Evolutionary conservation across 2,888 invertebrate genomes (phyloP), one percentile per base, ranked within the genome.

Genomic region (Nomada fabriciana): DNA sequence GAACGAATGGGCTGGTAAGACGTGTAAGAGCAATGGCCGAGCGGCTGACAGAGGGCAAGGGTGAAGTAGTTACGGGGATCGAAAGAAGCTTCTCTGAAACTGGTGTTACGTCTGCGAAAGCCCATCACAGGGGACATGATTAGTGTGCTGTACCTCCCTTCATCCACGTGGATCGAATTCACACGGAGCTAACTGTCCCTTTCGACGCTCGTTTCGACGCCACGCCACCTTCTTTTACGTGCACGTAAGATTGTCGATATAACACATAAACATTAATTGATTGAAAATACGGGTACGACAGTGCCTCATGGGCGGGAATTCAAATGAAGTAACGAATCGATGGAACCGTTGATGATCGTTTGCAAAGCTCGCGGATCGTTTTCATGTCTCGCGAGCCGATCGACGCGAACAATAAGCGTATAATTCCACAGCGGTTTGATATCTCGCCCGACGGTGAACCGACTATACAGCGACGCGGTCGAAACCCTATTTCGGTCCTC

Each of bases 81-180:
- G 83, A 81, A 71, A 82, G 72, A 88, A 88, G 84, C 84, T 82
- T 80, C 77, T 57, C 43, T 74, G 80, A 75, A 83, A 86, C 80
- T 87, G 82, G 50, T 60, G 59, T 82, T 80, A 69, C 75, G 43
- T 23, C 69, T 68, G 53, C 74, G 61, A 72, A 75, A 63, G 65
- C 70, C 70, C 60, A 29, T 47, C 53, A 36, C 73, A 43, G 13
- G 60, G 42, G 59, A 67, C 61, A 53, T 13, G 65, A 71, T 82
- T 71, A 71, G 74, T 68, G 47, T 47, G 23, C 13, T 63, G 20
- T 36, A 18, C 23, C 52, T 69, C 18, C 55, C 42, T 29, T 20
- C 61, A 50, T 67, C 36, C 43, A 18, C 23, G 36, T 42, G 50
- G 36, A 23, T 23, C 18, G 36, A 15, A 11, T 61, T 43, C 10